Evolutionary conservation across 2,113 vertebrate species (phyloP), one percentile per base, ranked within the genome.

Genomic region (Cyprichromis sp.): DNA sequence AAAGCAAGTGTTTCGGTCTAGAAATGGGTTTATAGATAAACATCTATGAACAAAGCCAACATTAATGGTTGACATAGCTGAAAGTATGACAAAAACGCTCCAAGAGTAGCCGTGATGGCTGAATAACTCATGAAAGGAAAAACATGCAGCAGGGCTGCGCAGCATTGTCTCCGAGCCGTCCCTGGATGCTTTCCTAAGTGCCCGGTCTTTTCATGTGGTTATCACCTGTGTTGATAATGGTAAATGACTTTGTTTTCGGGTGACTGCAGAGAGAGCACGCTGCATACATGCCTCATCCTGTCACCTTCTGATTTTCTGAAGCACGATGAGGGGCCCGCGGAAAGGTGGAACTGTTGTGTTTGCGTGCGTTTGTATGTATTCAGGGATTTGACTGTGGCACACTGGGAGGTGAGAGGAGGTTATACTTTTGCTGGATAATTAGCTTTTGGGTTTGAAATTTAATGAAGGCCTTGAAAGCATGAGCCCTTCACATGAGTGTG

Each of bases 371-470:
- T 31, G 45, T 78, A 85, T 79, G 40, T 84, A 73, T 86, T 81
- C 12, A 36, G 59, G 36, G 26, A 78, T 19, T 50, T 78, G 53
- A 76, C 21, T 83, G 42, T 16, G 47, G 55, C 84, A 4, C 66
- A 6, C 71, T 34, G 71, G 73, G 73, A 47, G 73, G 73, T 78
- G 73, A 31, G n/a, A 21, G 83, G n/a, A 82, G 83, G 63, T 87
- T 87, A 50, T 31, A 31, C 63, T 55, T 87, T 86, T 84, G 85
- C 40, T 5, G 17, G 52, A 82, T 90, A 87, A 95, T 94, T 93
- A 91, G 82, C 87, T 40, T 88, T 89, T 84, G 50, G 76, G 63
- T 87, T 84, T 81, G 68, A 88, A 79, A 89, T 91, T 91, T 92
- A 94, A 95, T 93, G 89, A 85, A 85, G 57, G 68, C 36, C 68